Conservation (phyloP, 2,888 invertebrate species). For the Drosophila formosana region DNA sequence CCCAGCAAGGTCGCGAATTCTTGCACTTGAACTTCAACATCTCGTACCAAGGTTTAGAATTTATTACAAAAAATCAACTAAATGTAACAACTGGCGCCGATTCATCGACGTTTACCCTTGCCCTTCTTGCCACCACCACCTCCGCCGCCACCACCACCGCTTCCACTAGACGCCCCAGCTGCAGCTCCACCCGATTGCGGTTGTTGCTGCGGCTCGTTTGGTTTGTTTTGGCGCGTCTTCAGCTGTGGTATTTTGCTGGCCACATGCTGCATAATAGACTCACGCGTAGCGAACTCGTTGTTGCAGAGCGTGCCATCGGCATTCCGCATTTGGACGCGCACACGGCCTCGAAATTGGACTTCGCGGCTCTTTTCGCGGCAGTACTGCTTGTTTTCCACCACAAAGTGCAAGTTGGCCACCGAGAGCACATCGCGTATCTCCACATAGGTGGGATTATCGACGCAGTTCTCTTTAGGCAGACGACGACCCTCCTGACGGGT, state of each 20-base stretch:
- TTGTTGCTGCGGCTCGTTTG: slow-evolving; percentile 66
- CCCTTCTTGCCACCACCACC: slow-evolving; percentile 82
- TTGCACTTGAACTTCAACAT: slow-evolving; percentile 67
- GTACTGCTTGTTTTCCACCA: slow-evolving; percentile 97
- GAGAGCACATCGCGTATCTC: slow-evolving; percentile 97
- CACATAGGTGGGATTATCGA: slow-evolving; percentile 97
- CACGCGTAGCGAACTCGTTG: slow-evolving; percentile 90
- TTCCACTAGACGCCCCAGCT: slow-evolving; percentile 62
- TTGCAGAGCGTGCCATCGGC: slow-evolving; percentile 93
- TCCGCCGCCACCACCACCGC: slow-evolving; percentile 71
- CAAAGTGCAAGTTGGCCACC: slow-evolving; percentile 92
- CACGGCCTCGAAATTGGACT: slow-evolving; percentile 92
- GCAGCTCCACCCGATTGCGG: slow-evolving; percentile 47
- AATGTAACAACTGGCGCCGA: slow-evolving; percentile 34
- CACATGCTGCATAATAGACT: slow-evolving; percentile 91
- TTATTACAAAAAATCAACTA: slow-evolving; percentile 70
- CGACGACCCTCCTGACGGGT: slow-evolving; percentile 95
- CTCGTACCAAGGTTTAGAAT: slow-evolving; percentile 33
- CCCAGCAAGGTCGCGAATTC: slow-evolving; percentile 55
- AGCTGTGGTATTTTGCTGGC: slow-evolving; percentile 95
- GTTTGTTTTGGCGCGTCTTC: slow-evolving; percentile 89
- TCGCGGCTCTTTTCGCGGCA: slow-evolving; percentile 96
- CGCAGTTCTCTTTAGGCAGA: slow-evolving; percentile 92
- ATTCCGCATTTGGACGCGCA: slow-evolving; percentile 96
- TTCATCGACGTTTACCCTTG: slow-evolving; percentile 83